Conservation (phyloP, 1,140 invertebrate species). For the Asobara japonica region DNA sequence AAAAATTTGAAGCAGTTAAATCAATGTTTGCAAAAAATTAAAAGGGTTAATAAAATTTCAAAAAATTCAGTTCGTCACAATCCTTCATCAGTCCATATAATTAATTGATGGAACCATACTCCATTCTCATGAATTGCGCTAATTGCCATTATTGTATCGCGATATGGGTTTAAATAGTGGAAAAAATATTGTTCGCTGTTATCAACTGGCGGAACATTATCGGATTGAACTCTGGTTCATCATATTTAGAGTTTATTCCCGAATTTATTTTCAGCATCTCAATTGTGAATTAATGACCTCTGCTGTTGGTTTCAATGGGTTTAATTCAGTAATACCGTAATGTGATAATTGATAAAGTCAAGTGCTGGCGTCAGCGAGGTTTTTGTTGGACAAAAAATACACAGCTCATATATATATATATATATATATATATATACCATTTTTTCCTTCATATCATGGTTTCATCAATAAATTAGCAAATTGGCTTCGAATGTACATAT, state of each 20-base stretch:
- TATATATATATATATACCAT: no score
- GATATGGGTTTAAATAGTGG: background rate
- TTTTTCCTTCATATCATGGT: no score
- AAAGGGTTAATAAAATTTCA: no score
- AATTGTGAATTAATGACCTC: background rate
- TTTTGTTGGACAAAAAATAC: no score
- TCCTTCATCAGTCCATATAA: background rate
- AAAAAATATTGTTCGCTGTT: background rate
- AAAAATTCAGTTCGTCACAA: background rate
- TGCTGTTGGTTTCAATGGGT: background rate
- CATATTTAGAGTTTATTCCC: background rate
- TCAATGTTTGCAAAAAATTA: no score
- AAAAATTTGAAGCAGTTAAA: no score
- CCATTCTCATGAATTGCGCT: background rate
- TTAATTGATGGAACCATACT: background rate
- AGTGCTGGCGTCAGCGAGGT: no score
- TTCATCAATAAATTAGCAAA: no score
- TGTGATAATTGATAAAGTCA: background rate
- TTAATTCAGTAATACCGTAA: background rate
- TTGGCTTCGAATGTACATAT: no score
- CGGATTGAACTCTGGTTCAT: background rate
- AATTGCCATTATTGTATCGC: background rate
- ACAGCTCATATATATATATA: no score
- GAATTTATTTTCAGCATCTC: background rate
- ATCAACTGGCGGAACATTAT: background rate